Conservation (phyloP, 2,888 invertebrate genomes). For the Drosophila koepferae region DNA sequence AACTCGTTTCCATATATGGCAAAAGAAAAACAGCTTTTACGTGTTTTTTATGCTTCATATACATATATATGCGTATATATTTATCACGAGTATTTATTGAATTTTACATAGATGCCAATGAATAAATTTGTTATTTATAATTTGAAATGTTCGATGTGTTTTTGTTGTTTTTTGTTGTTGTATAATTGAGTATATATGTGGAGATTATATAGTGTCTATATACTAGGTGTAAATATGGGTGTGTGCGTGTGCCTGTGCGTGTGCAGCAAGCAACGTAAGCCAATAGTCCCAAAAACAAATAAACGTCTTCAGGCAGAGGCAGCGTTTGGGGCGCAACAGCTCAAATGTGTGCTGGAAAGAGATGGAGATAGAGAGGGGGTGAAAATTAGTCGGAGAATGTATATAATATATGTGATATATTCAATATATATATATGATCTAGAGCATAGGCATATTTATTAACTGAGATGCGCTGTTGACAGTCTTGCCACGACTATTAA, state of each 20-base stretch:
- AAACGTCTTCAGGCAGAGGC: constrained; percentile 27
- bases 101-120: constrained; percentile 71
- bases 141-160: constrained; percentile 2
- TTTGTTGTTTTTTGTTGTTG: constrained; percentile 9
- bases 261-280: constrained; percentile 32
- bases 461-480: too few species aligned
- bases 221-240: background rate
- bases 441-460: too few species aligned
- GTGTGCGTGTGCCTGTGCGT: background rate
- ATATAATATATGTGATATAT: background rate
- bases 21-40: constrained; percentile 26
- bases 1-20: background rate
- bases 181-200: constrained; percentile 23
- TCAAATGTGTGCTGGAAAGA: constrained; percentile 27
- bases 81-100: constrained; percentile 74
- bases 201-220: constrained; percentile 29
- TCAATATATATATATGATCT: too few species aligned
- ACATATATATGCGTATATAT: constrained; percentile 34
- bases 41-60: constrained; percentile 47
- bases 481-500: too few species aligned
- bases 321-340: constrained; percentile 34
- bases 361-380: background rate
- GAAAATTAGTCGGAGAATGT: background rate
- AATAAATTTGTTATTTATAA: constrained; percentile 43
- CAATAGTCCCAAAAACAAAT: constrained; percentile 26